These are phyloP conservation scores for Drosophila tani DNA, from an alignment of 1,140 invertebrate genomes.

Conservation along the genomic window DNA sequence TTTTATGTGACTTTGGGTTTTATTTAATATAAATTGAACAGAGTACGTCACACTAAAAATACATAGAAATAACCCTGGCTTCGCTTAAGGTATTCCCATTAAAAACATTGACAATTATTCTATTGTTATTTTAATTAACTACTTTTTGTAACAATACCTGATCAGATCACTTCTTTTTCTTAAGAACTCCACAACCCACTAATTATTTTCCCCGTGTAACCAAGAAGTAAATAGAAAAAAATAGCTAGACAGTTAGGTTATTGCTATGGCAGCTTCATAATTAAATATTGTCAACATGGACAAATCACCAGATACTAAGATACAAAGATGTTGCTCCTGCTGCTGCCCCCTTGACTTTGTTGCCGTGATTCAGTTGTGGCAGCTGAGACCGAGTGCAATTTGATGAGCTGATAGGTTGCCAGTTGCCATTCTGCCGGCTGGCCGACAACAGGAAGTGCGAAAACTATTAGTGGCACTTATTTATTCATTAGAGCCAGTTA, in stretches of 20 bases:
- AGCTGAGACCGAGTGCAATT: constrained; percentile 43
- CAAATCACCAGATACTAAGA: background rate
- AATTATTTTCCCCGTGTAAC: constrained; percentile 8
- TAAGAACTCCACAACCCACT: constrained; percentile 22
- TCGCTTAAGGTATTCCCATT: too few species aligned
- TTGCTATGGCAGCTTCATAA: constrained; percentile 56
- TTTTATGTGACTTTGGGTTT: too few species aligned
- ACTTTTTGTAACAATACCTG: too few species aligned
- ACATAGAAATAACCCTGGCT: too few species aligned
- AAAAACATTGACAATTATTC: too few species aligned
- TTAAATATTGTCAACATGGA: constrained; percentile 78
- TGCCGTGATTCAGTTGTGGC: constrained; percentile 39
- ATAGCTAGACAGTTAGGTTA: constrained; percentile 52
- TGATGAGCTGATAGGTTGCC: constrained; percentile 53
- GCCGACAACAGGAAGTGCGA: constrained; percentile 76
- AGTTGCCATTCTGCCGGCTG: constrained; percentile 28
- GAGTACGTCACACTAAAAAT: too few species aligned
- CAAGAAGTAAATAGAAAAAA: constrained; percentile 2
- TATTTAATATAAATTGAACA: too few species aligned
- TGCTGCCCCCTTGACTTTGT: constrained; percentile 21
- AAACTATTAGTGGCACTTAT: constrained; percentile 83
- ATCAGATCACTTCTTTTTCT: too few species aligned
- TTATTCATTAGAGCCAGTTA: constrained; percentile 83
- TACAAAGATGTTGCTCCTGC: constrained; percentile 19
- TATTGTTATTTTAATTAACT: too few species aligned